Conservation (phyloP, 2,888 invertebrate species). For the Tipula vernalis region DNA sequence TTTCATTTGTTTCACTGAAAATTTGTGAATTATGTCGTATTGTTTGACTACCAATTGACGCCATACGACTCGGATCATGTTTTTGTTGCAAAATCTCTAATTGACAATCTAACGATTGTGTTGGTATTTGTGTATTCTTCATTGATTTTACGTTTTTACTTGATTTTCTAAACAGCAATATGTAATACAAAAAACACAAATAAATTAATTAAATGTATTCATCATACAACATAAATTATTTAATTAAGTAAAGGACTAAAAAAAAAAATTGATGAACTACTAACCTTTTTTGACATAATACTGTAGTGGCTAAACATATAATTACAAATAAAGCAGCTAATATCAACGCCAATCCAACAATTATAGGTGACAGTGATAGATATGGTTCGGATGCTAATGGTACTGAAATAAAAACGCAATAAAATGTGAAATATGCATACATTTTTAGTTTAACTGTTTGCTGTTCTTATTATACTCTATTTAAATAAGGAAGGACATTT, state of each 20-base stretch:
- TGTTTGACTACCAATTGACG: conserved; percentile 15
- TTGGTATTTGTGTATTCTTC: conserved; percentile 35
- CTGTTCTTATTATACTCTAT: not conserved
- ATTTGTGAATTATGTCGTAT: conserved; percentile 37
- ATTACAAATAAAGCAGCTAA: conserved; percentile 63
- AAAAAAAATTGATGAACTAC: conserved; percentile 17
- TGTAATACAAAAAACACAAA: not conserved
- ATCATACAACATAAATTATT: not conserved
- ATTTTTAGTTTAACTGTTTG: not conserved
- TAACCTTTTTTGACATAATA: conserved; percentile 49
- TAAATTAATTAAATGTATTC: not conserved
- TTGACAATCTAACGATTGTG: conserved; percentile 35
- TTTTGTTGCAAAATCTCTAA: conserved; percentile 33
- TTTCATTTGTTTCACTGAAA: conserved; percentile 32
- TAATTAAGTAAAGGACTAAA: not conserved
- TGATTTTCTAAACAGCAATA: conserved; percentile 24
- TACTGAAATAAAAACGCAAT: not conserved
- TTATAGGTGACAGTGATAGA: conserved; percentile 59
- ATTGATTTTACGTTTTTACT: conserved; percentile 35
- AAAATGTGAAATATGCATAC: not conserved
- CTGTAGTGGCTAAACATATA: conserved; percentile 62
- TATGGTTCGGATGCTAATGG: conserved; percentile 33
- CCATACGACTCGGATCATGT: conserved; percentile 25
- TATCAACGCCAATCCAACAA: conserved; percentile 63
- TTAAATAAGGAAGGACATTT: not conserved